Evolutionary conservation across 64 coral and sea anemone species (phyloP).

Genomic region (Montipora foliosa): DNA sequence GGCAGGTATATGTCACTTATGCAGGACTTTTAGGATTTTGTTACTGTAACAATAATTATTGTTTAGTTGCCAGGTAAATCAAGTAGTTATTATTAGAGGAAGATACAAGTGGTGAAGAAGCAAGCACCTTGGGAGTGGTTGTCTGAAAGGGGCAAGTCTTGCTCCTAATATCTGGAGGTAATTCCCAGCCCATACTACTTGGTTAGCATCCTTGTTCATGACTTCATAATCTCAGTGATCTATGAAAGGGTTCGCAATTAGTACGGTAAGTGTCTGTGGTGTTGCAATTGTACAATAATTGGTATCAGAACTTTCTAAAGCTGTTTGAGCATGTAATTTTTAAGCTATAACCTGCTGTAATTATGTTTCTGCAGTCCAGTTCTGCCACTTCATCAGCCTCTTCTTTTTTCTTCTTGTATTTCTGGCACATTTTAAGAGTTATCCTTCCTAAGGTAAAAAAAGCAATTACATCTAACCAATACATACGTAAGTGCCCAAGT

Average conservation of each 20-base stretch:
- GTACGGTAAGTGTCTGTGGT: not conserved
- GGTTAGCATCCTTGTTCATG: not conserved
- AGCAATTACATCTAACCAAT: not conserved
- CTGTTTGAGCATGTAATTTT: not conserved
- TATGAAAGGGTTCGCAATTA: not conserved
- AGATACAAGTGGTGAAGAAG: no score
- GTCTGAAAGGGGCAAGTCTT: not conserved
- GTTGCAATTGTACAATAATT: not conserved
- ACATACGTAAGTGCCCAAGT: not conserved
- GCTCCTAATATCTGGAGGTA: not conserved
- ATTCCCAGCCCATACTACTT: not conserved
- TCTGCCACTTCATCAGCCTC: conserved; percentile 92
- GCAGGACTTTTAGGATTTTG: no score
- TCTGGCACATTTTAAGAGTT: conserved; percentile 91
- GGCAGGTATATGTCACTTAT: no score
- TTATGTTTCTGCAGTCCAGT: conserved; percentile 89
- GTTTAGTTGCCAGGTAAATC: no score
- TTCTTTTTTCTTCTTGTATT: conserved; percentile 71
- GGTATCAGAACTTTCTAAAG: not conserved
- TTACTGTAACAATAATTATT: no score
- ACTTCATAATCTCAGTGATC: not conserved
- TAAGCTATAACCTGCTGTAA: conserved; percentile 50
- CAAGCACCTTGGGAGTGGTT: not conserved
- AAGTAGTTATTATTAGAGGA: no score
- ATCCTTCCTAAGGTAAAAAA: conserved; percentile 75